Conservation (phyloP, 2,113 vertebrate genomes). For the Petromus typicus region DNA sequence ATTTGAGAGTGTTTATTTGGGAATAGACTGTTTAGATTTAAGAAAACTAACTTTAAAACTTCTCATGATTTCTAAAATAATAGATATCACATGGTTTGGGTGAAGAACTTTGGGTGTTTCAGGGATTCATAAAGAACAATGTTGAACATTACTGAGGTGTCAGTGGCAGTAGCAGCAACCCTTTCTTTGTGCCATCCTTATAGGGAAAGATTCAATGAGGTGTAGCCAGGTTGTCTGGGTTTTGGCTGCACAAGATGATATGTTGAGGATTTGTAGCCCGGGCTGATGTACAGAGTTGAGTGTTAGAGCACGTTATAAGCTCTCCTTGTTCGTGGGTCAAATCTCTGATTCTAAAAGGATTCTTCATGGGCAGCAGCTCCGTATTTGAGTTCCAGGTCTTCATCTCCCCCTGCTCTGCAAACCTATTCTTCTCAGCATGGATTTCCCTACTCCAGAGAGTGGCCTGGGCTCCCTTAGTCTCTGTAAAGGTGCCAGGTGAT, state of each 20-base stretch:
- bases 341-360: background rate
- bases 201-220: background rate
- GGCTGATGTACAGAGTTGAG: background rate
- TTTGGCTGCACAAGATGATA: background rate
- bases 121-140: background rate
- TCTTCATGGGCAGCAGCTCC: background rate
- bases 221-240: background rate
- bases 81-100: background rate
- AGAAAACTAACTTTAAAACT: background rate
- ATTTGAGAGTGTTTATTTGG: background rate
- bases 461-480: background rate
- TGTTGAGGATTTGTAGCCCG: background rate
- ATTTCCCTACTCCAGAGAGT: background rate
- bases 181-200: background rate
- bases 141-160: background rate
- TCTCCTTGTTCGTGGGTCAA: background rate
- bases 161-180: background rate
- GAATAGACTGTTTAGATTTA: background rate
- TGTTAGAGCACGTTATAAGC: background rate
- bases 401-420: background rate
- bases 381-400: background rate
- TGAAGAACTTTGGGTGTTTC: background rate
- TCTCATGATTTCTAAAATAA: background rate
- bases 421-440: background rate
- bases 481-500: background rate